Base-by-base conservation (phyloP, 1,140 invertebrate genomes). In the Melipona quadrifasciata region DNA sequence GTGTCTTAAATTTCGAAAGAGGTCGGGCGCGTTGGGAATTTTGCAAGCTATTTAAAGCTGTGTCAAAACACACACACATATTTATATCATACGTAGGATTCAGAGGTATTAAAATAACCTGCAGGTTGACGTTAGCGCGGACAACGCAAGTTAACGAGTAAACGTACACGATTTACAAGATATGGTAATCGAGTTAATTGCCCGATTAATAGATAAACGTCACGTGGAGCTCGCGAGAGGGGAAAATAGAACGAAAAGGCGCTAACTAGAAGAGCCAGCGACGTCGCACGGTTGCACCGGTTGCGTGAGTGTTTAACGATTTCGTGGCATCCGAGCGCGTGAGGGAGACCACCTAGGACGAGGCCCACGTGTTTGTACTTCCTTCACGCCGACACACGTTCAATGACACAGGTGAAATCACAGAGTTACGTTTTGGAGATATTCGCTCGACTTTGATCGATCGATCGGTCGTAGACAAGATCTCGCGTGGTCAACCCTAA, bases 381-480 rank as follows among this genome's bases (percentile, higher is more conserved):
- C 53, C 31, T 31, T 31, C 57, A 51, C n/a, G 72, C 27, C 68
- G 24, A 82, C 31, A 47, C 55, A 47, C 71, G 68, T 67, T 58
- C 64, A n/a, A n/a, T n/a, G 64, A 74, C 71, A 10, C 39, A 39
- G 39, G 39, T 8, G 8, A 88, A 90, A 90, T 90, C 88, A 47
- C 67, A 68, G 61, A 82, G 84, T 90, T 86, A 86, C 70, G 53
- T 86, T 72, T 84, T 51, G 64, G 57, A 58, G 86, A 72, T 85
- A 55, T 78, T 90, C 88, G 76, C 65, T 87, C 86, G 74, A 51
- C 67, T 78, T 80, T 79, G 71, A 24, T 82, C 87, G 90, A 92
- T 91, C 81, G 86, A 89, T 91, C 90, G 89, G 71, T 61, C 47
- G 70, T 47, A 39, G 51, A 34, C 71, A 79, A 87, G 73, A 88